These are phyloP conservation scores for Limnephilus auricula DNA, from an alignment of 2,888 invertebrate species.

Conservation along the genomic window DNA sequence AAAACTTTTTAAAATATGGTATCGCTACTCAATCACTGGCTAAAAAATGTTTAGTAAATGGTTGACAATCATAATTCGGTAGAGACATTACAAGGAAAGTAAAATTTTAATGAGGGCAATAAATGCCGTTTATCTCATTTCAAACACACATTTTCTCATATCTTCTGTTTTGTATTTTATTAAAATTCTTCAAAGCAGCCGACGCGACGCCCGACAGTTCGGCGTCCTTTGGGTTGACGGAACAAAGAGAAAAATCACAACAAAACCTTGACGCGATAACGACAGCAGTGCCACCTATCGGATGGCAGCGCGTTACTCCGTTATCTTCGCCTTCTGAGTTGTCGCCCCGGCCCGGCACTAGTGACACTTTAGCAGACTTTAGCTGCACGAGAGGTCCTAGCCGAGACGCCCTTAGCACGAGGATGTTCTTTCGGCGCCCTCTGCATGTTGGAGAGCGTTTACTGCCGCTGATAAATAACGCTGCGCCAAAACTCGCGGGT, in stretches of 20 bases:
- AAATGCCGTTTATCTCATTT: neutral
- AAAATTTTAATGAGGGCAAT: neutral
- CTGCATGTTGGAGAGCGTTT: slow-evolving; percentile 53
- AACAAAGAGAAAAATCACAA: slow-evolving; percentile 38
- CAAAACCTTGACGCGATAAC: neutral
- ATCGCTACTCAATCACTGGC: neutral
- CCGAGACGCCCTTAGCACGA: slow-evolving; percentile 35
- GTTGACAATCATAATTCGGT: neutral
- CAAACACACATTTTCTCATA: neutral
- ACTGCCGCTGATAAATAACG: slow-evolving; percentile 50
- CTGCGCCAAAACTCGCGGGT: neutral
- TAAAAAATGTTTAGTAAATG: neutral
- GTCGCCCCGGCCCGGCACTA: slow-evolving; percentile 17
- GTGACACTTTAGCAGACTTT: slow-evolving; percentile 40
- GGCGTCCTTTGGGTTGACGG: slow-evolving; percentile 11
- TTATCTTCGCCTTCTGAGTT: slow-evolving; percentile 29
- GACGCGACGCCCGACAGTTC: neutral
- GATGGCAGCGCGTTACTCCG: slow-evolving; percentile 47
- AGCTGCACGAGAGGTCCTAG: slow-evolving; percentile 18
- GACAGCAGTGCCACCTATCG: slow-evolving; percentile 32
- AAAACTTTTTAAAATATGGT: neutral
- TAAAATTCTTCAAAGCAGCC: neutral
- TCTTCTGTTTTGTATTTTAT: neutral
- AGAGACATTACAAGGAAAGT: neutral
- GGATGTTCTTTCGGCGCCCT: slow-evolving; percentile 39